Evolutionary conservation across 2,888 invertebrate species (phyloP).

Genomic region (Epirrita christyi): DNA sequence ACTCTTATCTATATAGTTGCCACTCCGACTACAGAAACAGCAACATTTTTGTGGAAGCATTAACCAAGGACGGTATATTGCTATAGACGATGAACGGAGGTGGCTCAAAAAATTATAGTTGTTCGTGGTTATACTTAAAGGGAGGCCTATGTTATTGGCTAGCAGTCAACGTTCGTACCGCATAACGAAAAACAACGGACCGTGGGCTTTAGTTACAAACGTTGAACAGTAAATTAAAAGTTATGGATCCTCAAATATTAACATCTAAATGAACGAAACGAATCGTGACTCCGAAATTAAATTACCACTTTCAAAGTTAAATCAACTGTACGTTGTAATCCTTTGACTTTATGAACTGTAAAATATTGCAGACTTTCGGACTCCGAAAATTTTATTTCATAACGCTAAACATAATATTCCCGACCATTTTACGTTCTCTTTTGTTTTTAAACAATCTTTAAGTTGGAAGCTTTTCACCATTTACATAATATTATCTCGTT

Average conservation of each 20-base stretch:
- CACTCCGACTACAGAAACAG: too few relatives aligned
- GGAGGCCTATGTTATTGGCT: too few relatives aligned
- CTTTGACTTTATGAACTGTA: conserved; percentile 55
- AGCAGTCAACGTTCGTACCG: too few relatives aligned
- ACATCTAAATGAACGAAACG: conserved; percentile 30
- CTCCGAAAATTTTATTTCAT: conserved; percentile 56
- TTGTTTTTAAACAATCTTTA: conserved; percentile 38
- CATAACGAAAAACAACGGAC: too few relatives aligned
- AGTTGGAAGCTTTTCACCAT: conserved; percentile 34
- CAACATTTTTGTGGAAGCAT: too few relatives aligned
- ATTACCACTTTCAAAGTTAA: conserved; percentile 39
- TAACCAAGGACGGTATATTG: too few relatives aligned
- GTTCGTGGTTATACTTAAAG: too few relatives aligned
- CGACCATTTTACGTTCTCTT: conserved; percentile 28
- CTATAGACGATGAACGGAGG: too few relatives aligned
- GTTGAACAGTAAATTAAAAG: conserved; percentile 5
- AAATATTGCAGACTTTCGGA: conserved; percentile 49
- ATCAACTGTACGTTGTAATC: conserved; percentile 46
- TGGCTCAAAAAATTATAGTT: too few relatives aligned
- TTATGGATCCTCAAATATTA: conserved; percentile 32
- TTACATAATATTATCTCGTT: conserved; percentile 32
- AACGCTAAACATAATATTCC: conserved; percentile 53
- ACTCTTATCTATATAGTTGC: too few relatives aligned
- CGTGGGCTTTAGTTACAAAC: neutral
- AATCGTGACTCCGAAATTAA: conserved; percentile 37